Evolutionary conservation across 2,888 invertebrate species (phyloP).

Genomic region (Tinea trinotella): DNA sequence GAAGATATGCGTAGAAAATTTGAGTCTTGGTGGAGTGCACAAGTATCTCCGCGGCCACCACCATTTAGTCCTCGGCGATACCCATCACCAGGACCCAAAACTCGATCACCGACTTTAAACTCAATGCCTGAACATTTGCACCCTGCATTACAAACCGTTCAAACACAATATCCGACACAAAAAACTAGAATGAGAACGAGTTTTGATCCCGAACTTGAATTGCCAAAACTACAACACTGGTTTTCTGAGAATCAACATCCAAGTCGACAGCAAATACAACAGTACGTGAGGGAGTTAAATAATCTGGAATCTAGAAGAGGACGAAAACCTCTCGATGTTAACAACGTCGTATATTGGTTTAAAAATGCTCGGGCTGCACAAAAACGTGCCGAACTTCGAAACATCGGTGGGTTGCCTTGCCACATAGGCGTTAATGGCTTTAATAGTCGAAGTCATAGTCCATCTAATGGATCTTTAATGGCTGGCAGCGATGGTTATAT

Average conservation of each 20-base stretch:
- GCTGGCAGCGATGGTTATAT: constrained; percentile 74
- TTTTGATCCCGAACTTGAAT: constrained; percentile 96
- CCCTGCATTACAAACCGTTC: constrained; percentile 83
- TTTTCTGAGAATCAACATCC: constrained; percentile 98
- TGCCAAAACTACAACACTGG: constrained; percentile 97
- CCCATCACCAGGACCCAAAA: constrained; percentile 65
- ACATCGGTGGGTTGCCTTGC: constrained; percentile 72
- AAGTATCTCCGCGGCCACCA: constrained; percentile 75
- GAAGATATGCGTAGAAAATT: constrained; percentile 91
- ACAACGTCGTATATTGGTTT: constrained; percentile 98
- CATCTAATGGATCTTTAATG: constrained; percentile 75
- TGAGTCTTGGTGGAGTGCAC: constrained; percentile 91
- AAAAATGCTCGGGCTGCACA: constrained; percentile 97
- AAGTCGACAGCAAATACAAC: constrained; percentile 95
- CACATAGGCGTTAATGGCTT: constrained; percentile 77
- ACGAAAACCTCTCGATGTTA: constrained; percentile 93
- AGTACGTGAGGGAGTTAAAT: constrained; percentile 95
- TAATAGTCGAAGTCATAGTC: constrained; percentile 75
- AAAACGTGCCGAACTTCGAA: constrained; percentile 88
- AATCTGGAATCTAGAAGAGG: constrained; percentile 92
- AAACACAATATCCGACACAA: constrained; percentile 83
- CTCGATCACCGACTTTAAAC: constrained; percentile 58
- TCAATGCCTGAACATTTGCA: constrained; percentile 74
- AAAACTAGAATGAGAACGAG: constrained; percentile 97
- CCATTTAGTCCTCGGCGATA: constrained; percentile 65